Percentiles rank a stretch among this genome's conserved stretches.
Evolutionary conservation across 2,113 vertebrate species (phyloP).

Genomic region (Lophius piscatorius): DNA sequence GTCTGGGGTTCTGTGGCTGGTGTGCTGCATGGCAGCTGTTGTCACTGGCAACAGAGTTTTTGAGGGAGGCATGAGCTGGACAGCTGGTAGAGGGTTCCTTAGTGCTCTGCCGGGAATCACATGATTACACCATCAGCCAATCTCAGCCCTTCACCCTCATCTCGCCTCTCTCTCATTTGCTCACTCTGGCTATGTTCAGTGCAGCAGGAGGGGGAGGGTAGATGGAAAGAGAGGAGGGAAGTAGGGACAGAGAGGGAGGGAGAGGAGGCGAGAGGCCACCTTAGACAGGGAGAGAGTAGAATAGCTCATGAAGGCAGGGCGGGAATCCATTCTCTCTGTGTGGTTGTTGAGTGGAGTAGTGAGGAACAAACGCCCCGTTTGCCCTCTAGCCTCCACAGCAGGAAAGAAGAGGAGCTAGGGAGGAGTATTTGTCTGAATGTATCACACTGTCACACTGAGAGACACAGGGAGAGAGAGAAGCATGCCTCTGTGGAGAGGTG

Average conservation of each 20-base stretch:
- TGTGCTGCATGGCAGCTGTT: constrained; percentile 69
- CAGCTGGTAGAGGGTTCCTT: constrained; percentile 75
- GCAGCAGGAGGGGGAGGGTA: constrained; percentile 67
- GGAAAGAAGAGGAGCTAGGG: background rate
- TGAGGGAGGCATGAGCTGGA: constrained; percentile 74
- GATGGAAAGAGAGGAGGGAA: constrained; percentile 58
- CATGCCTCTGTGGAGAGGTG: constrained; percentile 63
- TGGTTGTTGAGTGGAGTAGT: constrained; percentile 42
- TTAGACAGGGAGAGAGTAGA: constrained; percentile 56
- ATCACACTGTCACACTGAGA: constrained; percentile 53
- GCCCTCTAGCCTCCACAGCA: constrained; percentile 23
- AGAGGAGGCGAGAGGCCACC: constrained; percentile 53
- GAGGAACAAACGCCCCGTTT: constrained; percentile 33
- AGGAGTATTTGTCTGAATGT: constrained; percentile 33
- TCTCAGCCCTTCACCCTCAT: constrained; percentile 14
- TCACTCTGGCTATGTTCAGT: background rate
- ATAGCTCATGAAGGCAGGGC: constrained; percentile 59
- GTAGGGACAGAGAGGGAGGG: constrained; percentile 30
- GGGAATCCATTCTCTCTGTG: constrained; percentile 59
- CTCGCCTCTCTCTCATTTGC: too few relatives aligned
- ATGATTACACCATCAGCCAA: constrained; percentile 52
- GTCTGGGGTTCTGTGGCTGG: constrained; percentile 51
- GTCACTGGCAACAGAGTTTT: constrained; percentile 81
- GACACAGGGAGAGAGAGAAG: constrained; percentile 21
- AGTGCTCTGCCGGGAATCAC: constrained; percentile 53